Evolutionary conservation across 2,113 vertebrate genomes (phyloP), one percentile per base, ranked within the genome.

Genomic region (Mastomys coucha): DNA sequence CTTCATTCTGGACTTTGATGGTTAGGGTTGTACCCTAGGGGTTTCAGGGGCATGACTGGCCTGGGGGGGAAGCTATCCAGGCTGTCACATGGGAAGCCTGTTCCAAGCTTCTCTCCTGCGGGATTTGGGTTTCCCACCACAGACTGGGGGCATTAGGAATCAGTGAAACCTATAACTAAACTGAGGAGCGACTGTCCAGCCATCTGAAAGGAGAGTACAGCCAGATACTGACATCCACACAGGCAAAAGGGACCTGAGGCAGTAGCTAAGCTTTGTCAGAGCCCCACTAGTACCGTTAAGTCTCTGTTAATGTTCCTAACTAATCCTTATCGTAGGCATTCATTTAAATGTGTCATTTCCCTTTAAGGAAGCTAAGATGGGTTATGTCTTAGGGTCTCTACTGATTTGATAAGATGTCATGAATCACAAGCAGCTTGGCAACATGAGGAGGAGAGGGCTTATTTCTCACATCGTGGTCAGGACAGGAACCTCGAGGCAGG

Each of bases 31-130:
- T 0, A 0, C 14, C 33, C 60, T 42, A 60, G 2, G 13, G 42
- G 6, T 2, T 14, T 70, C 22, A 3, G 69, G 42, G n/a, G 11
- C 0, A 7, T 14, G 60, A 4, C 42, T 69, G 31, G 10, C 63
- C 42, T 7, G 31, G 19, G 60, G 39, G 9, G 45, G 36, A 49
- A 9, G 31, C 63, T 49, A 69, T 49, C 42, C 24, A 10, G 10
- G n/a, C 42, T 31, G 5, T 7, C 7, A 20, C 19, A 20, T 39
- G 56, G 65, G 58, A 45, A 33, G 0, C 2, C 11, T 1, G 5
- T 39, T 49, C 26, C 75, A 26, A 6, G n/a, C 53, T 19, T 36
- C 63, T 9, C 7, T 16, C n/a, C 31, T 0, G 56, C 53, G 63
- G n/a, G 3, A 2, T 9, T 1, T 33, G 95, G 9, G 24, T 22